Evolutionary conservation across 2,797 vertebrate genomes (phyloP).

Genomic region (Helarctos malayanus): DNA sequence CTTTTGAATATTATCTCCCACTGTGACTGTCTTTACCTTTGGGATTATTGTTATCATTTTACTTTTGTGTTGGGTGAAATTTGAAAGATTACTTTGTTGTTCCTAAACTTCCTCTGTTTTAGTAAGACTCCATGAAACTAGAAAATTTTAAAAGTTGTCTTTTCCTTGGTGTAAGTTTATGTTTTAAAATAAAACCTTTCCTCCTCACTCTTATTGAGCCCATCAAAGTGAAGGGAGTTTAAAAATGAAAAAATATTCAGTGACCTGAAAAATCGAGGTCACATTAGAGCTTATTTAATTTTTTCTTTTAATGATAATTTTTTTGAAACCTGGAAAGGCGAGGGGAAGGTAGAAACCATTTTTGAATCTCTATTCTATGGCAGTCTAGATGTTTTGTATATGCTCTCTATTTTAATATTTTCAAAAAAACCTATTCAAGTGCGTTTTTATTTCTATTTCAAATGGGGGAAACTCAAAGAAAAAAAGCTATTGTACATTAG

Average conservation of each 20-base stretch:
- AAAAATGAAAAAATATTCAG: conserved; percentile 36
- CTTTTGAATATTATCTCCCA: conserved; percentile 69
- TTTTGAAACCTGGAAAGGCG: conserved; percentile 40
- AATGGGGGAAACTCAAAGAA: background rate
- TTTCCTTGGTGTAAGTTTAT: conserved; percentile 79
- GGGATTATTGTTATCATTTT: conserved; percentile 53
- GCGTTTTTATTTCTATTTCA: conserved; percentile 1
- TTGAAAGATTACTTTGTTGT: conserved; percentile 68
- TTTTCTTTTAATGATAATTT: conserved; percentile 51
- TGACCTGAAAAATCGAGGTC: conserved; percentile 47
- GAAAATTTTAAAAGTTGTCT: conserved; percentile 77
- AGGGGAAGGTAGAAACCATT: background rate
- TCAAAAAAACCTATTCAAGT: background rate
- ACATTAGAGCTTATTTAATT: conserved; percentile 41
- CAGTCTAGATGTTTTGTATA: background rate
- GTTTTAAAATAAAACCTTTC: conserved; percentile 54
- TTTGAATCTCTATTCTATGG: background rate
- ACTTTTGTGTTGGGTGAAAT: conserved; percentile 68
- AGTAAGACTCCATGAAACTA: conserved; percentile 82
- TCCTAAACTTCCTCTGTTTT: conserved; percentile 48
- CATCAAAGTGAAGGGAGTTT: background rate
- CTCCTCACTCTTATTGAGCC: background rate
- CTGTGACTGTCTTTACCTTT: conserved; percentile 33
- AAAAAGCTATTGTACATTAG: background rate
- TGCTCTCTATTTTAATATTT: background rate